Evolutionary conservation across 2,113 vertebrate genomes (phyloP), one percentile per base, ranked within the genome.

Genomic region (Panthera uncia): DNA sequence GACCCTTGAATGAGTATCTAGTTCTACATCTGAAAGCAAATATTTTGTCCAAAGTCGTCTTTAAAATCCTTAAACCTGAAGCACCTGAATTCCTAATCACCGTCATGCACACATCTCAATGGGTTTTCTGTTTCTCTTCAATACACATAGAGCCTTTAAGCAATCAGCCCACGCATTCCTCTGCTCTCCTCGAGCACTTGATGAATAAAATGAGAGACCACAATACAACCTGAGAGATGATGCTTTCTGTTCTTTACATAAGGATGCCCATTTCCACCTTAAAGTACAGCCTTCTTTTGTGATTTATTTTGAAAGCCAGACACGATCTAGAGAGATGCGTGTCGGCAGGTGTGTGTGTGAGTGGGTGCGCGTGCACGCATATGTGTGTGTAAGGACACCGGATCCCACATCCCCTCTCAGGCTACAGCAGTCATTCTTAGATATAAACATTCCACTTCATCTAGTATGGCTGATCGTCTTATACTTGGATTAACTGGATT

Each of bases 1-100:
- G 38, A 65, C 71, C 18, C 76, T 92, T 81, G 38, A 63, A n/a
- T 66, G 12, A 69, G 52, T 84, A 8, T 91, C 63, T 87, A 57
- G 19, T 93, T 96, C 38, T 65, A 57, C 10, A 76, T 38, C 36
- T 65, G 38, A 97, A 96, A 87, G 57, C 76, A 96, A 87, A 91
- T 82, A 91, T 89, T 95, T 95, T 96, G 65, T 94, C 76, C 89
- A 73, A 80, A 84, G 63, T 87, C 48, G 33, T 96, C 52, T 57
- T 94, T 96, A 95, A 92, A 61, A 96, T 85, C 96, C 87, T 96
- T 96, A 71, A 90, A 45, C 55, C 65, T 63, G 25, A 66, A 92
- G 65, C 38, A 52, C 69, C 76, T 91, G 65, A n/a, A 69, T 96
- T 84, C 4, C 31, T 94, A 73, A 93, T 97, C 69, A 93, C n/a